Percentiles rank a stretch among this genome's conserved stretches.
phyloP scores from a whole-genome alignment of 2,797 vertebrate genomes.

The Enteromius treurensis region DNA sequence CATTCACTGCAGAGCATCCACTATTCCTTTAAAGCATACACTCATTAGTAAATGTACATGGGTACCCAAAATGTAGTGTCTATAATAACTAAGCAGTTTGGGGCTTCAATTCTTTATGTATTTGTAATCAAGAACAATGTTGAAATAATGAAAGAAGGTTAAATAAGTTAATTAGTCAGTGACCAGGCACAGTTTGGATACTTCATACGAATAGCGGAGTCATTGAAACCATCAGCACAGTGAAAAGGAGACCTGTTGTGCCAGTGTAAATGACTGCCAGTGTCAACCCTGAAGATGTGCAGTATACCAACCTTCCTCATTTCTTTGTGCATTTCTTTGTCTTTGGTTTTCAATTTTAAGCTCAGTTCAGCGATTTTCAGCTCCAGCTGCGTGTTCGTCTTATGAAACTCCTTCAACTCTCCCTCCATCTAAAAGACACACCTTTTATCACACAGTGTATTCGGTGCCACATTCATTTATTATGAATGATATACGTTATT shows the following conservation, averaged over 20 bases:
- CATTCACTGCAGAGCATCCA: neutral
- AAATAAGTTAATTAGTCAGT: too few relatives aligned
- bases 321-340: slow-evolving; percentile 81
- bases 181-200: too few relatives aligned
- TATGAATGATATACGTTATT: neutral
- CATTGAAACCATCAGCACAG: neutral
- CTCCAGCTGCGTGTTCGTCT: slow-evolving; percentile 83
- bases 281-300: neutral
- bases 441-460: neutral
- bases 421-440: slow-evolving; percentile 81
- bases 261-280: neutral
- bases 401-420: slow-evolving; percentile 80
- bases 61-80: neutral
- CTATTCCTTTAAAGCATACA: too few relatives aligned
- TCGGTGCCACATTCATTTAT: neutral
- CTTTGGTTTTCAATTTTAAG: slow-evolving; percentile 82
- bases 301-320: slow-evolving; percentile 79
- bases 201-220: neutral
- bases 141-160: neutral
- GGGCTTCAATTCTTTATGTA: neutral
- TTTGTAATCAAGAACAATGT: too few relatives aligned
- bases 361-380: slow-evolving; percentile 80
- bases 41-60: neutral
- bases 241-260: neutral
- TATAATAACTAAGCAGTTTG: neutral